These are phyloP conservation scores for Phylloscopus trochilus DNA, from an alignment of 2,113 vertebrate genomes.

Conservation along the genomic window DNA sequence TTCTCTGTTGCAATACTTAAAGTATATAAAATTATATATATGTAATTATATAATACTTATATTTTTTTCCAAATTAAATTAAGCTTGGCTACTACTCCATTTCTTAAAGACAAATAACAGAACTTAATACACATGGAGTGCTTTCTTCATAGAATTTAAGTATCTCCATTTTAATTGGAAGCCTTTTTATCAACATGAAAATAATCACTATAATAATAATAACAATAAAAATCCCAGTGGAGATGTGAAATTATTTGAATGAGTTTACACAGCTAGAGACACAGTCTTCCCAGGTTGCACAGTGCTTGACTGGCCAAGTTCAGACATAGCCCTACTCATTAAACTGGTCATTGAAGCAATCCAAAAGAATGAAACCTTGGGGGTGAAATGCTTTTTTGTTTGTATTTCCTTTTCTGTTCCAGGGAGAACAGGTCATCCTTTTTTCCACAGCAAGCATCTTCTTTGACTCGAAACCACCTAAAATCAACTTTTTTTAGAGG, in stretches of 20 bases:
- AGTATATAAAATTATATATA: background rate
- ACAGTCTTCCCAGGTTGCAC: background rate
- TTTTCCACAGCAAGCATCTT: background rate
- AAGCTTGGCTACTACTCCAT: background rate
- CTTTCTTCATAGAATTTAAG: background rate
- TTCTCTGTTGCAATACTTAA: background rate
- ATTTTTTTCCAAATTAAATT: background rate
- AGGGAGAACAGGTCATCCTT: background rate
- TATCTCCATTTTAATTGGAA: rapidly evolving
- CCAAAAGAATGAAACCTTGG: background rate
- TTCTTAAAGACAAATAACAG: background rate
- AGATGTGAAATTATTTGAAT: background rate
- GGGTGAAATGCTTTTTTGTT: background rate
- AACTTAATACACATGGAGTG: background rate
- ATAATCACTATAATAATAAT: background rate
- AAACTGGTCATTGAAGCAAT: background rate
- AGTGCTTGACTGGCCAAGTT: background rate
- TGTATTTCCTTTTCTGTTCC: background rate
- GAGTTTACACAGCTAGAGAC: background rate
- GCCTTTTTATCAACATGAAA: background rate
- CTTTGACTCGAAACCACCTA: background rate
- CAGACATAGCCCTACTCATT: rapidly evolving
- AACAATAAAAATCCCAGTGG: background rate
- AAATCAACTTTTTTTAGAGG: background rate
- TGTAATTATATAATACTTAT: background rate